These are phyloP conservation scores for Halcyon badia DNA, from an alignment of 2,797 vertebrate species.

Conservation along the genomic window DNA sequence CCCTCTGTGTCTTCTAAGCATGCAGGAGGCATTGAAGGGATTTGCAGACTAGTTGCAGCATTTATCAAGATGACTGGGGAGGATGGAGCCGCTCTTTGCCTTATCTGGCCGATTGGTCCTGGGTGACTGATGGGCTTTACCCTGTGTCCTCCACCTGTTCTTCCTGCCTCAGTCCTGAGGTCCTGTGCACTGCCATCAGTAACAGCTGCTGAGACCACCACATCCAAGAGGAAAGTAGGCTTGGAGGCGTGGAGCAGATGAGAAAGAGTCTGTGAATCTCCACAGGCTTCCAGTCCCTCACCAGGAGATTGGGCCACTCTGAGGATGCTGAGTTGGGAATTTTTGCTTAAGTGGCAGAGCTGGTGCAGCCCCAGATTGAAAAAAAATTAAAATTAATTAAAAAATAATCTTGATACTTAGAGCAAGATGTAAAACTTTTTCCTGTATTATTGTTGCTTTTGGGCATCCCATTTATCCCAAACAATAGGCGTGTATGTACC, in stretches of 20 bases:
- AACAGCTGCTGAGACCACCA: neutral
- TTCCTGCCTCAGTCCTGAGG: neutral
- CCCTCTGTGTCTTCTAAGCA: neutral
- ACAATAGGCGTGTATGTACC: accelerated
- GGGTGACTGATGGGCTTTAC: neutral
- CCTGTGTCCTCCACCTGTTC: neutral
- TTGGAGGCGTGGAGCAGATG: neutral
- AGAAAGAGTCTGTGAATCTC: neutral
- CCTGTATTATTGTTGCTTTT: neutral
- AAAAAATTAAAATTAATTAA: neutral
- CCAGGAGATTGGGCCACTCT: neutral
- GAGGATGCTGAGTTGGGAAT: neutral
- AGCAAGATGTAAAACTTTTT: neutral
- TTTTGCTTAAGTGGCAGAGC: neutral
- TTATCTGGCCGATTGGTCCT: neutral
- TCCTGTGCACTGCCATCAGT: neutral
- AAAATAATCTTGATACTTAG: neutral
- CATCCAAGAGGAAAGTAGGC: neutral
- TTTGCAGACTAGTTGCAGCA: neutral
- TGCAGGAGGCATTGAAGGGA: neutral
- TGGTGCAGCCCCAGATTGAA: neutral
- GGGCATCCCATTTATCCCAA: neutral
- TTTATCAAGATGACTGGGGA: neutral
- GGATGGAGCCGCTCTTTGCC: accelerated
- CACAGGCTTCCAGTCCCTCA: neutral